These are phyloP conservation scores for Temnothorax rugatulus DNA, from an alignment of 2,888 invertebrate genomes.

Conservation along the genomic window DNA sequence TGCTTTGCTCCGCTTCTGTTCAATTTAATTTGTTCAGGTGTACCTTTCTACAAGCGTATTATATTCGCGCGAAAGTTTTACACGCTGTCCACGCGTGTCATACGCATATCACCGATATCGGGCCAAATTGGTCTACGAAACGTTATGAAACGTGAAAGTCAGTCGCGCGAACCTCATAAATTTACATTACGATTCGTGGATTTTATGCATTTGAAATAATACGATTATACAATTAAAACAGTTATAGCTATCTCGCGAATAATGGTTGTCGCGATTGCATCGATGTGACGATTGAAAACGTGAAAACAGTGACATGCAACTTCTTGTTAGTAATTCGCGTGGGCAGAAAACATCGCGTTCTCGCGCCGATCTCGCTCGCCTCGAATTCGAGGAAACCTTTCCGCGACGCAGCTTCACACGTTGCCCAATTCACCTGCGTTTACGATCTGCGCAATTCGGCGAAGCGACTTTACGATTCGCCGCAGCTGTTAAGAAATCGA, in stretches of 20 bases:
- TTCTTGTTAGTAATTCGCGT: neutral
- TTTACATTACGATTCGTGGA: neutral
- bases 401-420: neutral
- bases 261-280: neutral
- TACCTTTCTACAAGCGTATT: neutral
- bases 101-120: neutral
- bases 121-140: neutral
- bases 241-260: neutral
- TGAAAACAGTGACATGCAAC: neutral
- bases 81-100: neutral
- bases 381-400: neutral
- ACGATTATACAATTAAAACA: neutral
- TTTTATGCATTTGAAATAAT: neutral
- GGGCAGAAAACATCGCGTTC: neutral
- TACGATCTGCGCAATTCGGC: slow-evolving; percentile 13
- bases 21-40: neutral
- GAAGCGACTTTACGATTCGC: slow-evolving; percentile 5
- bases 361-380: neutral
- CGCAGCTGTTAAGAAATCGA: neutral
- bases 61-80: neutral
- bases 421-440: neutral
- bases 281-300: neutral
- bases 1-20: slow-evolving; percentile 12
- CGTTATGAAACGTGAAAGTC: neutral
- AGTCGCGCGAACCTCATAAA: neutral